phyloP scores from a whole-genome alignment of 2,797 vertebrate species.

The Sphenodon punctatus region DNA sequence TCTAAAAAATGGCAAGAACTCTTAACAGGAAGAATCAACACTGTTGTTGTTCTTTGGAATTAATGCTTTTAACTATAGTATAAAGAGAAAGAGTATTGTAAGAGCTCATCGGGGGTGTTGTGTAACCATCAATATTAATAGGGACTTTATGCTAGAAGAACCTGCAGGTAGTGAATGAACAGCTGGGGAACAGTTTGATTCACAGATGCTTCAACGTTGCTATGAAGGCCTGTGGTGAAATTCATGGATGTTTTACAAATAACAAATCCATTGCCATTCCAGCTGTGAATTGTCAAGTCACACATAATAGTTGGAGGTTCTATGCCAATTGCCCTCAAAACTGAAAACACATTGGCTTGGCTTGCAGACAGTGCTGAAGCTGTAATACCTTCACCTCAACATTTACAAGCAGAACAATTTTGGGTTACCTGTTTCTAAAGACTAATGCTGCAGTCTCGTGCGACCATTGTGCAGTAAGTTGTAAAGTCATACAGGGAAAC shows the following conservation, averaged over 20 bases:
- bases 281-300: constrained; percentile 64
- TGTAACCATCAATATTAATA: constrained; percentile 57
- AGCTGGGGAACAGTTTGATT: constrained; percentile 71
- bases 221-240: constrained; percentile 67
- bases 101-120: constrained; percentile 16
- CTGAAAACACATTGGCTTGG: background rate
- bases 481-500: background rate
- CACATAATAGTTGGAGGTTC: constrained; percentile 44
- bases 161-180: constrained; percentile 49
- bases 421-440: constrained; percentile 36
- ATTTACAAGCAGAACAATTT: background rate
- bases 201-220: constrained; percentile 63
- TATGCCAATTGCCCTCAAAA: constrained; percentile 57
- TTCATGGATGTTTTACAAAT: constrained; percentile 68
- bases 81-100: constrained; percentile 18
- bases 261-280: constrained; percentile 64
- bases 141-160: constrained; percentile 39
- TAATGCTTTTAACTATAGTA: constrained; percentile 26
- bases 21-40: constrained; percentile 33
- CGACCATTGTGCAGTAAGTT: background rate
- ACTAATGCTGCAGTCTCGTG: constrained; percentile 23
- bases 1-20: background rate
- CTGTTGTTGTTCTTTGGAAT: constrained; percentile 17
- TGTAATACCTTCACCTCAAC: constrained; percentile 25
- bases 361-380: background rate